Evolutionary conservation across 2,797 vertebrate genomes (phyloP).

Genomic region (Leucoraja ocellata): DNA sequence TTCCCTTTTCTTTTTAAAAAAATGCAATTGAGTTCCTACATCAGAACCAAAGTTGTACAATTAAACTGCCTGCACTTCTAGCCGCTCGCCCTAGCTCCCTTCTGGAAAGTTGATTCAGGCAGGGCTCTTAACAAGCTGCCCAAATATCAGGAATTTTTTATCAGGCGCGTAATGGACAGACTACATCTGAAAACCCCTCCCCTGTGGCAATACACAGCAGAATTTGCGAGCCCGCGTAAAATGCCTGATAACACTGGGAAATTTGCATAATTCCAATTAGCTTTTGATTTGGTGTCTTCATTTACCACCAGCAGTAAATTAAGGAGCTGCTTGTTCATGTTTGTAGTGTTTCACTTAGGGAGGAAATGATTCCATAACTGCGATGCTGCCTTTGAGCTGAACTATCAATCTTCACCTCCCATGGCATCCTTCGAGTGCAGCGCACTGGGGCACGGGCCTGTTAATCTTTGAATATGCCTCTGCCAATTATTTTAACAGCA

Average conservation of each 20-base stretch:
- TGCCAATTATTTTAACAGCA: background rate
- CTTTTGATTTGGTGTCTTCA: background rate
- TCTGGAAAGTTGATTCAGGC: background rate
- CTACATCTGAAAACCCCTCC: background rate
- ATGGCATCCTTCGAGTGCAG: background rate
- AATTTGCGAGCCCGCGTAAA: background rate
- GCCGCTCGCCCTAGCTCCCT: background rate
- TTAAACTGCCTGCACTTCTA: background rate
- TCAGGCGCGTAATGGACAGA: background rate
- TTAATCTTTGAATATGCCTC: background rate
- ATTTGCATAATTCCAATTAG: conserved; percentile 33
- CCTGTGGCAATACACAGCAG: background rate
- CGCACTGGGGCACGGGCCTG: too few species aligned
- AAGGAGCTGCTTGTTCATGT: background rate
- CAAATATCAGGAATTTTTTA: background rate
- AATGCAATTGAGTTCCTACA: background rate
- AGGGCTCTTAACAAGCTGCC: background rate
- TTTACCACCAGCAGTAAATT: background rate
- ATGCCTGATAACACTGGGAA: background rate
- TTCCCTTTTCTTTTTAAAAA: background rate
- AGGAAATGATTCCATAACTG: background rate
- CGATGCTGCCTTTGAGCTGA: background rate
- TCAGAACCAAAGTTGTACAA: background rate
- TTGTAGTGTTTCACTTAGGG: background rate
- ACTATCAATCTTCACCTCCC: background rate